Base-by-base conservation (phyloP, 2,888 invertebrate species). In the Heliconius charithonia region DNA sequence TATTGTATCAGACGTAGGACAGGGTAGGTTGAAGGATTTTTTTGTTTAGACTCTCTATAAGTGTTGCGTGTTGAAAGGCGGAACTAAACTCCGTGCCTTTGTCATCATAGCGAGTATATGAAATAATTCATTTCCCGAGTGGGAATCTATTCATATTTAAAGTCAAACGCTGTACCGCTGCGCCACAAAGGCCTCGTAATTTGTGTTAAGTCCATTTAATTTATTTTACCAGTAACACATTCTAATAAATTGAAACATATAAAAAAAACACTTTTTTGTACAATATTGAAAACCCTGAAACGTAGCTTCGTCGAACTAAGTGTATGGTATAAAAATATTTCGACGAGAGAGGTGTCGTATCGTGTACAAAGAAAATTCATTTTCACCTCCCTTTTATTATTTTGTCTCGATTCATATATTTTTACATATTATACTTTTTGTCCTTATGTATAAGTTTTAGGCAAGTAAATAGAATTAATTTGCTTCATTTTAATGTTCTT, bases 301-400 rank as follows among this genome's bases (percentile, higher is more conserved):
- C 4, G 70, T 41, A 63, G 32, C 32, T 65, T 32, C 27, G 62
- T 69, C 45, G 51, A 63, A 74, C 63, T 65, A 78, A 75, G 62
- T 69, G 41, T 62, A 65, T 37, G 41, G 16, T 59, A 74, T 51
- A 74, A 74, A 77, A 73, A 74, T 78, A 62, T 78, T 78, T 76
- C 71, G 66, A 63, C 66, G 56, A 10, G 41, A 63, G 78, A 80
- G 73, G 63, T 76, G 78, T 78, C 67, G 62, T 80, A 75, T 70
- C 75, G 71, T 65, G 41, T 66, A 74, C 41, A 74, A 29, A 51
- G 76, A 27, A 73, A 76, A 73, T 51, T 41, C 65, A 63, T 69
- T 78, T 45, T 78, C 70, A 29, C 51, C 72, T 29, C 29, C 29
- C 63, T 29, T 37, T 25, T 51, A 66, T 80, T 45, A 70, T 65